Evolutionary conservation across 2,888 invertebrate species (phyloP), one percentile per base, ranked within the genome.

Genomic region (Hirtodrosophila histrioides): DNA sequence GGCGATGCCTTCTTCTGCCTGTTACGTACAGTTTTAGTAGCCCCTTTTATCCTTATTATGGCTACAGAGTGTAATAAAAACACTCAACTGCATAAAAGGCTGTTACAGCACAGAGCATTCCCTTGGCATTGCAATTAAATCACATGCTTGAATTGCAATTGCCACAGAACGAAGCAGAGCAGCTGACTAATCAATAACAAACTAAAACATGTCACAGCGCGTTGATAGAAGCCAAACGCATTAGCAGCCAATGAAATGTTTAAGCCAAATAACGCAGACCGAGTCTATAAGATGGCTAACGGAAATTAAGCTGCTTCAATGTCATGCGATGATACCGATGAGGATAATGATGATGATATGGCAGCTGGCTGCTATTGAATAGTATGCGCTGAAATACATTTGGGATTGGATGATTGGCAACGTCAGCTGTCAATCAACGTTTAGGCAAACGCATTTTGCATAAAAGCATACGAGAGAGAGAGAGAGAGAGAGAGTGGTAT

Each of bases 281-380:
- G 39, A 36, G 49, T 49, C 36, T 41, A 55, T 37, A 50, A 46
- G 23, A 55, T 35, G 54, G 44, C 65, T 55, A 67, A 51, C 62
- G 67, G 67, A 79, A 72, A 79, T 80, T 67, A 72, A 80, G 62
- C 62, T 61, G 45, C 54, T 48, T 46, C 69, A 60, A 57, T 76
- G 62, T 35, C 67, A 39, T 45, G 7, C 0, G 44, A 70, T 37
- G 27, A 36, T 33, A 29, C 29, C 50, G 46, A 40, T 45, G 50
- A n/a, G 44, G 36, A 40, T 48, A 17, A 12, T 49, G 36, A 40
- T 48, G 9, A 12, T 45, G 41, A 36, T 27, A 23, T 23, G 29
- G 24, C n/a, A 37, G 36, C 23, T 35, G 33, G 11, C 64, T 43
- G 36, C 24, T 41, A 31, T 29, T 39, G 37, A 31, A 50, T 7